Conservation (phyloP, 2,888 invertebrate genomes). For the Zhuqinia jingwanae region DNA sequence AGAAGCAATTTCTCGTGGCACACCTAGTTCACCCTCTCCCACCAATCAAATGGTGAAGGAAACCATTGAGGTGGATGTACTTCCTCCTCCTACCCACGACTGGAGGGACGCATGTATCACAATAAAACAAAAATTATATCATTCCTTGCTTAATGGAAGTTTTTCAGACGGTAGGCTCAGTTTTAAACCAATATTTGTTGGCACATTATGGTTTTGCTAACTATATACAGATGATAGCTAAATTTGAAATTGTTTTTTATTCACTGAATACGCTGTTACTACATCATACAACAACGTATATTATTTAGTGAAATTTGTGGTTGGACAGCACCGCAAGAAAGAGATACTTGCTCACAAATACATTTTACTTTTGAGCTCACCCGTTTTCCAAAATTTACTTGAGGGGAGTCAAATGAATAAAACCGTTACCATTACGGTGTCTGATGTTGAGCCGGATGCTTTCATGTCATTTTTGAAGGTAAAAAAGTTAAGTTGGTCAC, state of each 20-base stretch:
- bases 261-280: too few species aligned
- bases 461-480: constrained; percentile 72
- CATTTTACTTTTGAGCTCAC: constrained; percentile 60
- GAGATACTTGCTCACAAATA: constrained; percentile 69
- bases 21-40: not conserved
- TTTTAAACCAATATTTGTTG: too few species aligned
- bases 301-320: constrained; percentile 65
- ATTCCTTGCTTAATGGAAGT: constrained; percentile 63
- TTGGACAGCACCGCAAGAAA: constrained; percentile 68
- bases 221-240: too few species aligned
- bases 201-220: too few species aligned
- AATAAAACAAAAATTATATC: constrained; percentile 70
- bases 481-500: too few species aligned
- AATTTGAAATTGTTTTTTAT: too few species aligned
- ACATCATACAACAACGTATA: too few species aligned
- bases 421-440: constrained; percentile 64
- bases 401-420: constrained; percentile 66
- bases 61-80: constrained; percentile 46
- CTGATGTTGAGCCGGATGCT: constrained; percentile 72
- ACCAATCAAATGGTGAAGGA: not conserved
- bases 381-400: constrained; percentile 67
- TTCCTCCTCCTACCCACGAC: constrained; percentile 53
- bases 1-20: constrained; percentile 37
- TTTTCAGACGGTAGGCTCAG: constrained; percentile 72
- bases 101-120: constrained; percentile 67